Evolutionary conservation across 1,140 invertebrate genomes (phyloP), one percentile per base, ranked within the genome.

Genomic region (Dendroctonus ponderosae): DNA sequence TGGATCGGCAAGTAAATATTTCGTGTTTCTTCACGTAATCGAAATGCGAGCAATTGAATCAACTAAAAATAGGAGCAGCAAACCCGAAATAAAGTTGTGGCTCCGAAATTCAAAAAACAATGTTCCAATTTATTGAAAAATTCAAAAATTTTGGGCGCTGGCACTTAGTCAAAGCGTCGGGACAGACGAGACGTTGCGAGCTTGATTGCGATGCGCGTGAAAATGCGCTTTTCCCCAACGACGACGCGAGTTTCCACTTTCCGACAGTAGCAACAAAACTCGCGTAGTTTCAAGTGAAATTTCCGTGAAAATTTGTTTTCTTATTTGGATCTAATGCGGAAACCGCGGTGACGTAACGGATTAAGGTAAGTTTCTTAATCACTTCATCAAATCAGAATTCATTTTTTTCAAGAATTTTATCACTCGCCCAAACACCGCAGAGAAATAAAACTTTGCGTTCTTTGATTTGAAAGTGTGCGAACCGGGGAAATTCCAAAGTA

Each of bases 161-260:
- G 57, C 67, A 68, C 66, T 68, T 61, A 66, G 70, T 71, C 44
- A 62, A 61, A 56, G 58, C 49, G 64, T 40, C 41, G 66, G 49
- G 66, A 61, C 66, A 62, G 63, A 9, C 53, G 53, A 56, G 53
- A 56, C 12, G 49, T 11, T 15, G 39, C n/a, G 38, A 60, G n/a
- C n/a, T 60, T 49, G 59, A 44, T 14, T 62, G 67, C 70, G 62
- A 66, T 60, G 61, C 56, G 67, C 67, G 53, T 61, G 60, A 59
- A 62, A 62, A 39, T 67, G 66, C 66, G 66, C 66, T 54, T 67
- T 54, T 61, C 49, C 60, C 54, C 51, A 46, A 60, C 64, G 53
- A 60, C 61, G 62, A 38, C 67, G 67, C 69, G 72, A 71, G 64
- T 62, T 72, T 69, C 68, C 72, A 72, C 71, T 70, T 72, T 74